Evolutionary conservation across 2,113 vertebrate species (phyloP).

Genomic region (Gavia stellata): DNA sequence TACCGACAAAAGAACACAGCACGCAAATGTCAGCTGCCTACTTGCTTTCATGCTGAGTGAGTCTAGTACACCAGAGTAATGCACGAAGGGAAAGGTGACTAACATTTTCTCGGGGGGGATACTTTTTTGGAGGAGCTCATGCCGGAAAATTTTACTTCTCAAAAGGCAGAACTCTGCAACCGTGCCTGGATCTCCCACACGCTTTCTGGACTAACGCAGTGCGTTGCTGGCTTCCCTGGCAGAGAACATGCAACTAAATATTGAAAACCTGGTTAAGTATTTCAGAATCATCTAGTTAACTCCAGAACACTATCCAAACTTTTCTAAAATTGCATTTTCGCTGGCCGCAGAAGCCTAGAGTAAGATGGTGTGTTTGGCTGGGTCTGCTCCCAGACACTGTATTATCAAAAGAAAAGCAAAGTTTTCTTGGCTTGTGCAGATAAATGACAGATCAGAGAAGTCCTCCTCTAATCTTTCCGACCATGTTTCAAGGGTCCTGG

Average conservation of each 20-base stretch:
- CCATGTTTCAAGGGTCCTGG: neutral
- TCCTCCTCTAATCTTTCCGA: neutral
- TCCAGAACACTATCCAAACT: neutral
- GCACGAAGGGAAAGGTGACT: neutral
- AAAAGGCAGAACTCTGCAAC: neutral
- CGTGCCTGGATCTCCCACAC: fast-evolving
- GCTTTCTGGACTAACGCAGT: neutral
- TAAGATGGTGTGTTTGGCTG: neutral
- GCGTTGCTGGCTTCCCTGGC: neutral
- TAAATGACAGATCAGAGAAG: neutral
- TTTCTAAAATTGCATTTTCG: neutral
- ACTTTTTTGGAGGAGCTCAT: neutral
- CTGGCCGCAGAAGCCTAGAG: neutral
- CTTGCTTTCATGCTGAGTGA: neutral
- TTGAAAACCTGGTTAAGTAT: neutral
- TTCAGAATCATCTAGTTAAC: neutral
- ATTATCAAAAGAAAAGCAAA: neutral
- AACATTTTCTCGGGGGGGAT: neutral
- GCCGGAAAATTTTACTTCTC: neutral
- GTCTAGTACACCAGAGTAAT: too few species aligned
- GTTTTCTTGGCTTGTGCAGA: neutral
- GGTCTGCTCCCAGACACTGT: neutral
- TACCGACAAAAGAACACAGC: neutral
- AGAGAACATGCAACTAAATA: neutral
- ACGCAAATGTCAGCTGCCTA: neutral